Evolutionary conservation across 2,113 vertebrate species (phyloP), one percentile per base, ranked within the genome.

Genomic region (Hemibates koningsi): DNA sequence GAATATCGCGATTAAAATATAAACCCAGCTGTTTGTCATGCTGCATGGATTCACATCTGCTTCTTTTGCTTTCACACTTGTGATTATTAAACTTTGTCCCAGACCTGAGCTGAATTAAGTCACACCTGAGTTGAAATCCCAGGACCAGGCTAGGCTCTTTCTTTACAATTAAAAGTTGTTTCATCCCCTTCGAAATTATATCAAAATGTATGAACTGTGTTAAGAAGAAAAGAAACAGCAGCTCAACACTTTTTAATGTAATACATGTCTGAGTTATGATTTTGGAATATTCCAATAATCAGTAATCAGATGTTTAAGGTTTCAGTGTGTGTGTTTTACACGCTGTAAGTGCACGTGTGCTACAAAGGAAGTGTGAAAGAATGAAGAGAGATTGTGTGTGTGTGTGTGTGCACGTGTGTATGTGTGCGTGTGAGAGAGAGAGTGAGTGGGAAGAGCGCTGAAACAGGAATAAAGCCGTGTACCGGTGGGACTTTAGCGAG

Each of bases 381-480:
- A 45, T 14, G 41, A 82, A 11, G 32, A 71, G 52, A 19, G 48
- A 53, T 71, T 17, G 24, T 59, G 34, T 45, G 79, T n/a, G 66
- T 52, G 54, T 50, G 48, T 50, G 48, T 50, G 73, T 38, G 54
- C 38, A 48, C 38, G 41, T 79, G 54, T 73, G 24, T 63, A 53
- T 61, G 53, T 53, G 73, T 38, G 52, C 3, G 24, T 7, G 83
- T 6, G 81, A 29, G 76, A 1, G 36, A 71, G 82, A 12, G 7
- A 48, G 80, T 2, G 57, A 79, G 82, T 6, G 5, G 38, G 38
- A 57, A 52, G 82, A 78, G 80, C 4, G 78, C 84, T 88, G 90
- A 90, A 92, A 91, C 90, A 80, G 84, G 83, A 91, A 92, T 83
- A 85, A 86, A 92, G 89, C 66, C 24, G 12, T 36, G 89, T 81